phyloP scores from a whole-genome alignment of 1,140 invertebrate species.

The Cotesia typhae region DNA sequence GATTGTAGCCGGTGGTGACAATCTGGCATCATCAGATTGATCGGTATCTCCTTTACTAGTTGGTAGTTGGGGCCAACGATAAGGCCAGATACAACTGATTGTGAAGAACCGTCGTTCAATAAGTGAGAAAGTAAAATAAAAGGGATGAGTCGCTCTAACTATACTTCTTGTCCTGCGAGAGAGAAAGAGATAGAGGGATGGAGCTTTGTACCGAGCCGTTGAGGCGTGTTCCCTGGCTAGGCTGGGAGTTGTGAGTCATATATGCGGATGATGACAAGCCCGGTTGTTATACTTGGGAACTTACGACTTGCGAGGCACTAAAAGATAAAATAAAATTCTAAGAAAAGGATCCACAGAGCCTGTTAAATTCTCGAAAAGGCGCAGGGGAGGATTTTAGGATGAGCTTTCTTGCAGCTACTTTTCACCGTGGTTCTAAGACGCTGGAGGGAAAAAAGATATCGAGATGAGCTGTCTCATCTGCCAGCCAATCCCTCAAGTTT shows the following conservation, averaged over 20 bases:
- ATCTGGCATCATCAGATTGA: too few species aligned
- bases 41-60: too few species aligned
- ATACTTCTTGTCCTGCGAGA: neutral
- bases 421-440: neutral
- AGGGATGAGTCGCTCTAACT: too few species aligned
- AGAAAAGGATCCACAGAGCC: neutral
- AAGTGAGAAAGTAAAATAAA: too few species aligned
- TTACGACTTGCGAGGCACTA: too few species aligned
- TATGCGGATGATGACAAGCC: conserved; percentile 29
- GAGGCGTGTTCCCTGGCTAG: neutral
- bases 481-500: conserved; percentile 24
- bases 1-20: too few species aligned
- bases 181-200: neutral
- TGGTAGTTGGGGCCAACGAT: too few species aligned
- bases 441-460: too few species aligned
- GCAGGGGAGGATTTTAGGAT: conserved; percentile 23
- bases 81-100: too few species aligned
- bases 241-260: conserved; percentile 15
- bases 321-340: too few species aligned
- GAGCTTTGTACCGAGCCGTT: conserved; percentile 17
- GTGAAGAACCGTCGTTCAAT: too few species aligned
- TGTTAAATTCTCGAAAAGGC: neutral
- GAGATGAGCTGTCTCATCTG: conserved; percentile 30
- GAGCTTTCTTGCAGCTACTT: conserved; percentile 27
- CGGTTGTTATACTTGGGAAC: neutral